Conservation (phyloP, 2,888 invertebrate genomes). For the Agonopterix heracliana region DNA sequence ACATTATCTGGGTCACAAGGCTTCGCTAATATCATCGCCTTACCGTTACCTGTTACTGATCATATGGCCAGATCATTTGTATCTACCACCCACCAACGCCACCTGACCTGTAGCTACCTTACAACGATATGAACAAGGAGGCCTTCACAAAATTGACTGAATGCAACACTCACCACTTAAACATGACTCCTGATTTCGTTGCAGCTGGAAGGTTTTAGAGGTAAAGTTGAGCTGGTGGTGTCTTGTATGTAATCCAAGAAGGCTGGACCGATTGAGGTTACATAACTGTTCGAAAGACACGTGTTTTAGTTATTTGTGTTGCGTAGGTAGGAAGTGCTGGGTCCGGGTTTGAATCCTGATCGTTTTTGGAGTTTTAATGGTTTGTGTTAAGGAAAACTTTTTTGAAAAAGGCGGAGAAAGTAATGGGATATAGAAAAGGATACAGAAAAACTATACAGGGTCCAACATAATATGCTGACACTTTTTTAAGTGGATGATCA, state of each 20-base stretch:
- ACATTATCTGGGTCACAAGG: conserved; percentile 65
- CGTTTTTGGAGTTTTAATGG: too few relatives aligned
- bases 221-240: neutral
- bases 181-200: neutral
- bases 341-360: too few relatives aligned
- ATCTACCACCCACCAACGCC: conserved; percentile 28
- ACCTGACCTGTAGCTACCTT: neutral
- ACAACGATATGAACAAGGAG: neutral
- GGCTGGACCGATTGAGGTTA: conserved; percentile 48
- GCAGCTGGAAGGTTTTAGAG: neutral
- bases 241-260: conserved; percentile 35
- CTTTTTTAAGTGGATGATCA: too few relatives aligned
- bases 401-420: too few relatives aligned
- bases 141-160: too few relatives aligned
- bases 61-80: conserved; percentile 46
- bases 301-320: conserved; percentile 19
- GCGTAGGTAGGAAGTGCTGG: neutral
- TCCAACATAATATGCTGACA: too few relatives aligned
- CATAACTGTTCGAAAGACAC: conserved; percentile 44
- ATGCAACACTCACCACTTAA: neutral
- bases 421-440: too few relatives aligned
- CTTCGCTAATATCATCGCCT: conserved; percentile 67
- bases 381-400: too few relatives aligned
- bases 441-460: too few relatives aligned
- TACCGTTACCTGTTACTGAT: conserved; percentile 51